These are phyloP conservation scores for Pseudobourletiella spinata DNA, from an alignment of 1,140 invertebrate species.

Conservation along the genomic window DNA sequence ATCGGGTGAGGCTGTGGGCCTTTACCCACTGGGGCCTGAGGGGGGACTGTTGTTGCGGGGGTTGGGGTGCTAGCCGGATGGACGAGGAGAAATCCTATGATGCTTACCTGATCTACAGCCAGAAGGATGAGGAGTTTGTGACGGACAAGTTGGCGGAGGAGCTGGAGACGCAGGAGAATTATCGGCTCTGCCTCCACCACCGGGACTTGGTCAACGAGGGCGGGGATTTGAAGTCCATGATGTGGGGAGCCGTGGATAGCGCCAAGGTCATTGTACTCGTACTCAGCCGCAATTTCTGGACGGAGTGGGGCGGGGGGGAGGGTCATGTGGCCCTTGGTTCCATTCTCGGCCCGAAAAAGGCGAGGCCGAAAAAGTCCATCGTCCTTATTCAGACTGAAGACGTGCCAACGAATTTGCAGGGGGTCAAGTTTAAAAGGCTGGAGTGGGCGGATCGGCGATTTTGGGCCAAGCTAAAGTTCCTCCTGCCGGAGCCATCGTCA, in stretches of 20 bases:
- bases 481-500: constrained; percentile 24
- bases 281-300: constrained; percentile 73
- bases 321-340: constrained; percentile 76
- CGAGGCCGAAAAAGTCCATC: constrained; percentile 13
- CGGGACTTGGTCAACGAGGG: constrained; percentile 45
- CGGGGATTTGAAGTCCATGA: constrained; percentile 24
- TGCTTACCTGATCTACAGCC: constrained; percentile 77
- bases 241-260: constrained; percentile 26
- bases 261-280: constrained; percentile 58
- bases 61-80: constrained; percentile 37
- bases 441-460: constrained; percentile 19
- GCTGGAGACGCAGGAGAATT: constrained; percentile 62
- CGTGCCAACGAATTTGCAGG: neutral
- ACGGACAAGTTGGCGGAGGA: constrained; percentile 64
- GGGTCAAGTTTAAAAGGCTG: neutral
- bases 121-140: constrained; percentile 72
- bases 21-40: constrained; percentile 45
- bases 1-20: constrained; percentile 60
- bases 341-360: constrained; percentile 55
- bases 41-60: neutral
- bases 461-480: constrained; percentile 26
- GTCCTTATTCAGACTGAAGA: constrained; percentile 26
- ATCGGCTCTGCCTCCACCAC: constrained; percentile 58
- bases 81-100: constrained; percentile 63
- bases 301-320: constrained; percentile 79